Conservation (phyloP, 2,888 invertebrate species). For the Ichneumoninae sp. region DNA sequence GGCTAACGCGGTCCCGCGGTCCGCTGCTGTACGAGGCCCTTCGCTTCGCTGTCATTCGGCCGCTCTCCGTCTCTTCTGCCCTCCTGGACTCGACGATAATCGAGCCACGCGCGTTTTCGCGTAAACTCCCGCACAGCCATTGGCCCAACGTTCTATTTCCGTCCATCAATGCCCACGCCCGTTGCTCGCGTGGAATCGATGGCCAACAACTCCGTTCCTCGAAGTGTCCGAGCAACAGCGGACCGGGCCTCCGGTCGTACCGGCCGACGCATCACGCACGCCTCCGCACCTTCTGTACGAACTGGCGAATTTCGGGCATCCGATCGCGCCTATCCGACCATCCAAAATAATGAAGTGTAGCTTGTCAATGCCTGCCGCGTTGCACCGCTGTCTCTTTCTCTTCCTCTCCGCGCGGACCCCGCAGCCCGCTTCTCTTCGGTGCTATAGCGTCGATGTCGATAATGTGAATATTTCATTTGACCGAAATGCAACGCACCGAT, state of each 20-base stretch:
- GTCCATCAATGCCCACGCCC: background rate
- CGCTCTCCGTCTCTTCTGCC: conserved; percentile 1
- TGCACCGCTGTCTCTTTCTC: conserved; percentile 2
- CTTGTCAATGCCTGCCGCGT: conserved; percentile 64
- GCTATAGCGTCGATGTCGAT: conserved; percentile 58
- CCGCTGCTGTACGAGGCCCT: conserved; percentile 39
- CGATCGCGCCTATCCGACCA: conserved; percentile 50
- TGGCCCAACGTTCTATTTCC: conserved; percentile 1
- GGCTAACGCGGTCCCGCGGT: conserved; percentile 54
- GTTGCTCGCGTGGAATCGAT: background rate
- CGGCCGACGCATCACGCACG: conserved; percentile 37
- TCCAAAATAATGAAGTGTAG: conserved; percentile 76
- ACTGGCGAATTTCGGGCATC: conserved; percentile 47
- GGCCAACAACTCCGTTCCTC: conserved; percentile 12
- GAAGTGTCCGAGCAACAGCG: background rate
- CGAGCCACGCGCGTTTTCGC: background rate
- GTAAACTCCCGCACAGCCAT: background rate
- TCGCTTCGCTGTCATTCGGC: conserved; percentile 8
- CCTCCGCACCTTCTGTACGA: conserved; percentile 12
- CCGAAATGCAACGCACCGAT: conserved; percentile 70
- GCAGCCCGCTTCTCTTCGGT: conserved; percentile 11
- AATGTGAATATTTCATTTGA: conserved; percentile 78
- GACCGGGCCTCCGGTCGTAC: background rate
- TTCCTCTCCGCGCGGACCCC: conserved; percentile 1
- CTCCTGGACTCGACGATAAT: conserved; percentile 24